These are phyloP conservation scores for Xyrauchen texanus DNA, from an alignment of 2,113 vertebrate genomes.

Conservation along the genomic window DNA sequence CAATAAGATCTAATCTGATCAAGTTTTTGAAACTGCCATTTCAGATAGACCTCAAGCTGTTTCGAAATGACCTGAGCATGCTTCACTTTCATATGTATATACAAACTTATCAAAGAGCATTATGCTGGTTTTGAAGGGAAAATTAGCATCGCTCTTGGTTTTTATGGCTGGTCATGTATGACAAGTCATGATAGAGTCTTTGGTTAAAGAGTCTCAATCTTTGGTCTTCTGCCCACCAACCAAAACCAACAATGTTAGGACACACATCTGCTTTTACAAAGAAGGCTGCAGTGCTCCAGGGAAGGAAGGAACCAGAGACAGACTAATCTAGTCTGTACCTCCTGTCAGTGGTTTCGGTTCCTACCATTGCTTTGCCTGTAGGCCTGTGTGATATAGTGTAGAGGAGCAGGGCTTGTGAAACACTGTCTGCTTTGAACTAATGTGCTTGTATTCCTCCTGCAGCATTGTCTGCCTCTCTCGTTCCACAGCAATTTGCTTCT, in stretches of 20 bases:
- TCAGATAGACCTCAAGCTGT: too few species aligned
- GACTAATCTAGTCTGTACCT: conserved; percentile 27
- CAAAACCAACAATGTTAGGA: conserved; percentile 26
- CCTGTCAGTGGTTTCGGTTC: conserved; percentile 1
- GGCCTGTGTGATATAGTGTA: conserved; percentile 27
- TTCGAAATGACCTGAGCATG: too few species aligned
- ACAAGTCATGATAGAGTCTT: not conserved
- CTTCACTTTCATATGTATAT: too few species aligned
- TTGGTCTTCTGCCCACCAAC: not conserved
- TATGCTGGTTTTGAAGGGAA: too few species aligned
- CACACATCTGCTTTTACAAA: not conserved
- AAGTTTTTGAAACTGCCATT: too few species aligned
- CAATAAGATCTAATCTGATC: not conserved
- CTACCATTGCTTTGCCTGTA: conserved; percentile 13
- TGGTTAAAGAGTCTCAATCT: too few species aligned
- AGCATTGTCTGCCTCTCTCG: conserved; percentile 8
- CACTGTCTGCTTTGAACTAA: conserved; percentile 43
- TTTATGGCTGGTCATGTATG: too few species aligned
- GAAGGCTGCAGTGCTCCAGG: conserved; percentile 7
- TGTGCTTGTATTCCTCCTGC: conserved; percentile 31
- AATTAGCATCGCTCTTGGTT: too few species aligned
- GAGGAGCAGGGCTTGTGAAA: conserved; percentile 34
- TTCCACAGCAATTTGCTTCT: conserved; percentile 14
- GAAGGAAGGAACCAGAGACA: conserved; percentile 30
- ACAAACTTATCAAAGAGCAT: too few species aligned